phyloP scores from a whole-genome alignment of 1,140 invertebrate genomes.

The Notospermus geniculatus region DNA sequence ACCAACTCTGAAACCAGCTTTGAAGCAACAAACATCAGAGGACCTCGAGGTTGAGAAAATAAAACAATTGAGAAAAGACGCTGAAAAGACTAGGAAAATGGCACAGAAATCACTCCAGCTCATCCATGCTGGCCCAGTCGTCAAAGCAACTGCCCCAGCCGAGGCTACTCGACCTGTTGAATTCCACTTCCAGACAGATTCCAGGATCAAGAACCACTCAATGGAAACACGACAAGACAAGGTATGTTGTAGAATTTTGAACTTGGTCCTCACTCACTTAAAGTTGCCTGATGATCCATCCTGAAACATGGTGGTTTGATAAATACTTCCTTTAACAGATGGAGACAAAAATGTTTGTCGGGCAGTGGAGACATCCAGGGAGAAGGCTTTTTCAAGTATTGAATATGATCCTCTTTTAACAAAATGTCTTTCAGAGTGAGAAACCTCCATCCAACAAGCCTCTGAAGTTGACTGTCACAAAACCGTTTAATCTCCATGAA shows the following conservation, averaged over 20 bases:
- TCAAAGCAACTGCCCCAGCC: constrained; percentile 14
- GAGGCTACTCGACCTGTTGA: constrained; percentile 36
- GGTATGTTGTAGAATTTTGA: constrained; percentile 3
- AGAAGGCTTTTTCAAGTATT: not conserved
- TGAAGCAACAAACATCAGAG: constrained; percentile 32
- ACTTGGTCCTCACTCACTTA: no score
- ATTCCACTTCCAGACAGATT: constrained; percentile 46
- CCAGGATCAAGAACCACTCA: constrained; percentile 32
- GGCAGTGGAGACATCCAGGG: no score
- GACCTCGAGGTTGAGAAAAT: constrained; percentile 45
- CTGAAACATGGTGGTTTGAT: no score
- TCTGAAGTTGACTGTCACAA: constrained; percentile 6
- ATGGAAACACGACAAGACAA: constrained; percentile 22
- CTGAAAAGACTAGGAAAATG: constrained; percentile 34
- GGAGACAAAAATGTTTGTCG: no score
- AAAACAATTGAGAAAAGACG: constrained; percentile 32
- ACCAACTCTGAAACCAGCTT: not conserved
- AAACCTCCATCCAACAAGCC: not conserved
- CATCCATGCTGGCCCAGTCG: constrained; percentile 21
- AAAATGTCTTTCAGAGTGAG: not conserved
- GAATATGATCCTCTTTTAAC: not conserved
- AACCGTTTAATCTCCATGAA: constrained; percentile 41
- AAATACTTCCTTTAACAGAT: no score
- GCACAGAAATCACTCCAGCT: constrained; percentile 37
- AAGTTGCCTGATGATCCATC: no score